phyloP scores from a whole-genome alignment of 2,888 invertebrate genomes.

The Melanchra persicariae region DNA sequence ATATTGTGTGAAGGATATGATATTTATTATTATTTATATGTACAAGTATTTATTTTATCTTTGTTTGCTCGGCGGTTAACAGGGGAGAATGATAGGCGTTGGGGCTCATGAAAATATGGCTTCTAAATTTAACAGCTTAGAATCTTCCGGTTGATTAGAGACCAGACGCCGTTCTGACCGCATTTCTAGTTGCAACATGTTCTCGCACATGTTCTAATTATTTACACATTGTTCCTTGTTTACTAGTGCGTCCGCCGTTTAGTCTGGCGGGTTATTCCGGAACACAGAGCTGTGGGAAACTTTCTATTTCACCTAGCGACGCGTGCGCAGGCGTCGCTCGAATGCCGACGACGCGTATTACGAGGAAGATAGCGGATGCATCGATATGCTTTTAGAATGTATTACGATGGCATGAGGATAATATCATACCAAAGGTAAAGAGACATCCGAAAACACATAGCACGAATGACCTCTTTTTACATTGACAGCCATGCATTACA shows the following conservation, averaged over 20 bases:
- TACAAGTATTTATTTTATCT: no score
- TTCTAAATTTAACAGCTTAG: no score
- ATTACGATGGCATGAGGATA: constrained; percentile 10
- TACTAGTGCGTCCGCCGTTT: constrained; percentile 1
- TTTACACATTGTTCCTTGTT: constrained; percentile 17
- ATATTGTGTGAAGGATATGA: no score
- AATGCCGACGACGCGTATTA: constrained; percentile 25
- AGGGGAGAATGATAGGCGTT: no score
- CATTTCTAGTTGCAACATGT: not conserved
- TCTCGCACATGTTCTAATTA: not conserved
- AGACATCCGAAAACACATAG: not conserved
- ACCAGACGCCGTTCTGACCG: not conserved
- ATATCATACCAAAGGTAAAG: not conserved
- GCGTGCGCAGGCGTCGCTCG: constrained; percentile 23
- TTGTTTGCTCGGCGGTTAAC: no score
- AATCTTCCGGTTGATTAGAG: no score
- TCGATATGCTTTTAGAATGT: constrained; percentile 31
- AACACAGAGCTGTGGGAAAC: constrained; percentile 39
- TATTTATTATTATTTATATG: no score
- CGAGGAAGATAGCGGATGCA: constrained; percentile 28
- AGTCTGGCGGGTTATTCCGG: constrained; percentile 52
- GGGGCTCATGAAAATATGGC: no score
- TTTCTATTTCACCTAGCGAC: constrained; percentile 49
- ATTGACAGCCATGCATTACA: no score
- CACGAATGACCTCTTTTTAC: no score